A percentile compares a stretch with the other conserved stretches of the same genome.
Conservation (phyloP, 1,140 invertebrate genomes). For the Achatina immaculata region DNA sequence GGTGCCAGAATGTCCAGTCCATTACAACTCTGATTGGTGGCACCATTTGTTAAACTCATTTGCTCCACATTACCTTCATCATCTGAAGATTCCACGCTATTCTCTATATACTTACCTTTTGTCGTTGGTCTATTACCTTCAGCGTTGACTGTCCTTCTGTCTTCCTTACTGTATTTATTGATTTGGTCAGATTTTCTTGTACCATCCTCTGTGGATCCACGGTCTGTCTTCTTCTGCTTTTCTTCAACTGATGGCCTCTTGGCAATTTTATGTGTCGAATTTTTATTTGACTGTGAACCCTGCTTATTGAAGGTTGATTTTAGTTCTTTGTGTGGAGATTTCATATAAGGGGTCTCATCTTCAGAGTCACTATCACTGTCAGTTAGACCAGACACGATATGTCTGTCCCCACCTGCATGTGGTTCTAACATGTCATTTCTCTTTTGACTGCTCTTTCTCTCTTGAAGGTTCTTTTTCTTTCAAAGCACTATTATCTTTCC, state of each 20-base stretch:
- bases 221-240: background rate
- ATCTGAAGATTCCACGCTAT: background rate
- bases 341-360: slow-evolving; percentile 7
- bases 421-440: slow-evolving; percentile 1
- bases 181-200: background rate
- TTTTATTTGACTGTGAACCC: background rate
- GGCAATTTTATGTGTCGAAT: background rate
- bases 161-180: background rate
- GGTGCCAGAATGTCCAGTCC: slow-evolving; percentile 24
- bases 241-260: background rate
- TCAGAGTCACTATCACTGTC: slow-evolving; percentile 36
- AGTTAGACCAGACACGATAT: slow-evolving; percentile 27
- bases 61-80: background rate
- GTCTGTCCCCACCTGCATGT: slow-evolving; percentile 16
- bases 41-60: background rate
- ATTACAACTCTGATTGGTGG: background rate
- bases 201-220: background rate
- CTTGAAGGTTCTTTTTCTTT: background rate
- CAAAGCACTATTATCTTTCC: slow-evolving; percentile 21
- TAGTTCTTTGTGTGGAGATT: slow-evolving; percentile 14
- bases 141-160: background rate
- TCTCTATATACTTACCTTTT: background rate
- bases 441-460: too few species aligned
- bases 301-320: background rate
- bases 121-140: background rate